phyloP scores from a whole-genome alignment of 35 echinoderm and acorn worm species.

The Nesometra sesokonis region DNA sequence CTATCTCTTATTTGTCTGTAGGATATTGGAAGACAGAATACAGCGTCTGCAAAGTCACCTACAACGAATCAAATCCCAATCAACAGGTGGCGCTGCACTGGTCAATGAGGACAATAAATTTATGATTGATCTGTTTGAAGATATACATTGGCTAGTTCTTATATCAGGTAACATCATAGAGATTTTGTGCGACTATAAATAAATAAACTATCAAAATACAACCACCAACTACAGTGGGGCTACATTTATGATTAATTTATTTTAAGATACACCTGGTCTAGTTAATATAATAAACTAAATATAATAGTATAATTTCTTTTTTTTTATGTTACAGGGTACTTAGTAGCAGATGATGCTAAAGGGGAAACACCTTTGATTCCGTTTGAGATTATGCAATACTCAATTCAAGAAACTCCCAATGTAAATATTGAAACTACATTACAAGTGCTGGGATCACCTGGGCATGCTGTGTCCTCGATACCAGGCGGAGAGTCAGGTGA shows the following conservation, averaged over 20 bases:
- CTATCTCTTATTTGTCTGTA: constrained; percentile 2
- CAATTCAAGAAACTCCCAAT: constrained; percentile 32
- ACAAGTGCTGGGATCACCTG: constrained; percentile 34
- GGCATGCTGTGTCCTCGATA: constrained; percentile 22
- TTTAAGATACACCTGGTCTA: no score
- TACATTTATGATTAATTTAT: no score
- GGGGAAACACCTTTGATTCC: constrained; percentile 79
- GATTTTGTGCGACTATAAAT: no score
- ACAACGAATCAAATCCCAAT: constrained; percentile 23
- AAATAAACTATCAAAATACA: no score
- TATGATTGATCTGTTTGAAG: constrained; percentile 62
- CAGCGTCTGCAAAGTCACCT: constrained; percentile 40
- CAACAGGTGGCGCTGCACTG: constrained; percentile 21
- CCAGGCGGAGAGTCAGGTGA: constrained; percentile 51
- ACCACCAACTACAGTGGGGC: no score
- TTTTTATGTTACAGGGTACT: constrained; percentile 38
- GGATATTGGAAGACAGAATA: constrained; percentile 77
- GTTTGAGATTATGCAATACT: constrained; percentile 56
- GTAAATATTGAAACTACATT: constrained; percentile 59
- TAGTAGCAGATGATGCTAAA: constrained; percentile 66
- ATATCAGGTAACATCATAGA: constrained; percentile 49
- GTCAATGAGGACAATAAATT: constrained; percentile 38
- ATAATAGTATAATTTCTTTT: background rate
- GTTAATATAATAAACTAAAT: no score
- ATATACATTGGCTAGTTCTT: constrained; percentile 83